Conservation (phyloP, 92 coral and sea anemone genomes). For the Epizoanthus ramosus region DNA sequence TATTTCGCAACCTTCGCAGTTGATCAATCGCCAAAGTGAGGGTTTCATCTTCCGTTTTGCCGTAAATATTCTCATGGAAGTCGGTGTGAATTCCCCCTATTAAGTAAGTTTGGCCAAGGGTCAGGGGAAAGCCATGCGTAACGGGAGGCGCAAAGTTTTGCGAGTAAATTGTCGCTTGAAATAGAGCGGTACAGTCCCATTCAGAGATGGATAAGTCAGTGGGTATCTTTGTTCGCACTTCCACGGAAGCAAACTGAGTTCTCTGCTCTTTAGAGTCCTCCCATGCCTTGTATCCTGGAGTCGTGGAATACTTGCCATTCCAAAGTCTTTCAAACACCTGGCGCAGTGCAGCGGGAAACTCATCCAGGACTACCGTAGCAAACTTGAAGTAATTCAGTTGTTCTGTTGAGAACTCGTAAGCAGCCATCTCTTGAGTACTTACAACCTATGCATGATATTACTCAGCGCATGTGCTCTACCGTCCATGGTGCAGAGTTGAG, state of each 20-base stretch:
- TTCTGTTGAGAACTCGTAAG: background rate
- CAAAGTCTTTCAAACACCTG: slow-evolving; percentile 2
- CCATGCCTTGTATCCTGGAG: slow-evolving; percentile 10
- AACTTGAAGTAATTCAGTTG: slow-evolving; percentile 14
- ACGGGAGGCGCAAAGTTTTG: background rate
- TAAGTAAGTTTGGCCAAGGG: background rate
- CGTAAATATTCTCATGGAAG: background rate
- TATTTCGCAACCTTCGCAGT: background rate
- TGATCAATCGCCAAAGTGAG: background rate
- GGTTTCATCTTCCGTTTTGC: background rate
- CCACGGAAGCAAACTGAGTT: slow-evolving; percentile 5
- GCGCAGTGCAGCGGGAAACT: slow-evolving; percentile 8
- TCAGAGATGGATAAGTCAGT: background rate
- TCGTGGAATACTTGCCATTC: slow-evolving; percentile 1
- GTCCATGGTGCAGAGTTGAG: too few species aligned
- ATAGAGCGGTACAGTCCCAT: slow-evolving; percentile 1
- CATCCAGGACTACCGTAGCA: slow-evolving; percentile 9
- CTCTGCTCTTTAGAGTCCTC: slow-evolving; percentile 25
- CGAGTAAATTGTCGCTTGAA: background rate
- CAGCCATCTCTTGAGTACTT: too few species aligned
- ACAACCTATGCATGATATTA: too few species aligned
- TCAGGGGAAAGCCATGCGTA: background rate
- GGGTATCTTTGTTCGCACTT: background rate
- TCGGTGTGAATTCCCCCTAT: background rate
- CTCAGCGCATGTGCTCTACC: too few species aligned